Evolutionary conservation across 2,797 vertebrate species (phyloP).

Genomic region (Coregonus sp.): DNA sequence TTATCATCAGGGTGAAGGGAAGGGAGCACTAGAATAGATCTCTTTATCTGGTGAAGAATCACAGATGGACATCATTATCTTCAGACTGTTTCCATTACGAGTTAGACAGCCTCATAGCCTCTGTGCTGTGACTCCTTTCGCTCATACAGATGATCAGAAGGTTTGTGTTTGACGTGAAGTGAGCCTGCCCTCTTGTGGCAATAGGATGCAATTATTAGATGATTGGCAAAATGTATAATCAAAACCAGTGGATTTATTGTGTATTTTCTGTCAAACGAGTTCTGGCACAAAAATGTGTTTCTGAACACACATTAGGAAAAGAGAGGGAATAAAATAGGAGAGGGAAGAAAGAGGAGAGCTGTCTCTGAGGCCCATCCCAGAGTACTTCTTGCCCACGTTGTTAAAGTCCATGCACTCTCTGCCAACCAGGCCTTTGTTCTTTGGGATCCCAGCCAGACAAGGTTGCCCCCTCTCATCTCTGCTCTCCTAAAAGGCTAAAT

Average conservation of each 20-base stretch:
- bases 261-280: neutral
- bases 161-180: neutral
- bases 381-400: neutral
- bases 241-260: neutral
- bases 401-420: neutral
- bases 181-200: slow-evolving; percentile 34
- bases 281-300: no score
- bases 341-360: neutral
- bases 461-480: neutral
- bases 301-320: neutral
- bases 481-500: neutral
- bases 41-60: slow-evolving; percentile 5
- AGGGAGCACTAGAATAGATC: no score
- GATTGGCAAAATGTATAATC: neutral
- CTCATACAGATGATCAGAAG: neutral
- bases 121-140: neutral
- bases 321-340: neutral
- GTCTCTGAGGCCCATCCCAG: neutral
- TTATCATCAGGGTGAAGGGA: neutral
- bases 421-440: neutral
- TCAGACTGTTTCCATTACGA: slow-evolving; percentile 4
- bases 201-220: neutral
- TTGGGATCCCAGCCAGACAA: neutral
- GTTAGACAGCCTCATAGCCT: neutral
- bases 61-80: neutral